Evolutionary conservation across 2,888 invertebrate genomes (phyloP).

Genomic region (Micoletzkya japonica): DNA sequence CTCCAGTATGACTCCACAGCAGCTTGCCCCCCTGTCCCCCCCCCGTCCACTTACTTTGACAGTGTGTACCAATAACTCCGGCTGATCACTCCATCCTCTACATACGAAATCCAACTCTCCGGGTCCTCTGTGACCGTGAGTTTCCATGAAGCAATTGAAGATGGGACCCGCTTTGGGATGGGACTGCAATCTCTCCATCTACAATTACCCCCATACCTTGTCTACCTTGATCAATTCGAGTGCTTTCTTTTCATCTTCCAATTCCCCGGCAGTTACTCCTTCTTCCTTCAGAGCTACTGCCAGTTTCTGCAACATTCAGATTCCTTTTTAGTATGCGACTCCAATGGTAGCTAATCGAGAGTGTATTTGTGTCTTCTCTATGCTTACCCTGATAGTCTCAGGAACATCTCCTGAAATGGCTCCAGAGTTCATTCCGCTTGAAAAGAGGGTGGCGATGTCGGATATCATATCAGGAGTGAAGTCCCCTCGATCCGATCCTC

Average conservation of each 20-base stretch:
- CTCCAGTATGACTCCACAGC: neutral
- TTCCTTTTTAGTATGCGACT: neutral
- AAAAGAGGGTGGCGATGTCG: slow-evolving; percentile 75
- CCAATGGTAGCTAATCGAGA: no score
- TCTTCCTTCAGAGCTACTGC: slow-evolving; percentile 44
- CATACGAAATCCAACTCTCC: slow-evolving; percentile 14
- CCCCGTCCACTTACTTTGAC: slow-evolving; percentile 71
- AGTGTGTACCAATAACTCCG: slow-evolving; percentile 72
- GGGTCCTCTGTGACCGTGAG: slow-evolving; percentile 74
- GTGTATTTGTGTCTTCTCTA: neutral
- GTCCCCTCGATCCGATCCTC: slow-evolving; percentile 65
- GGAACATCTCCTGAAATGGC: slow-evolving; percentile 80
- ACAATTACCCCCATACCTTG: no score
- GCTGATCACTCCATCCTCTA: slow-evolving; percentile 73
- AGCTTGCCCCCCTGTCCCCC: neutral
- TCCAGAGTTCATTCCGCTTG: slow-evolving; percentile 71
- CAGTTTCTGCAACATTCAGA: slow-evolving; percentile 38
- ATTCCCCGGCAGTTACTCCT: slow-evolving; percentile 36
- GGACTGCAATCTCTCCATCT: slow-evolving; percentile 1
- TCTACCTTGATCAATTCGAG: slow-evolving; percentile 12
- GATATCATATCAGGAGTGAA: slow-evolving; percentile 74
- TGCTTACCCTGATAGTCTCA: slow-evolving; percentile 65
- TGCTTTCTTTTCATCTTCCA: slow-evolving; percentile 28
- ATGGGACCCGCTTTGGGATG: slow-evolving; percentile 57
- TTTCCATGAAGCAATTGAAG: slow-evolving; percentile 72